phyloP scores from a whole-genome alignment of 2,113 vertebrate species.

The Triplophysa dalaica region DNA sequence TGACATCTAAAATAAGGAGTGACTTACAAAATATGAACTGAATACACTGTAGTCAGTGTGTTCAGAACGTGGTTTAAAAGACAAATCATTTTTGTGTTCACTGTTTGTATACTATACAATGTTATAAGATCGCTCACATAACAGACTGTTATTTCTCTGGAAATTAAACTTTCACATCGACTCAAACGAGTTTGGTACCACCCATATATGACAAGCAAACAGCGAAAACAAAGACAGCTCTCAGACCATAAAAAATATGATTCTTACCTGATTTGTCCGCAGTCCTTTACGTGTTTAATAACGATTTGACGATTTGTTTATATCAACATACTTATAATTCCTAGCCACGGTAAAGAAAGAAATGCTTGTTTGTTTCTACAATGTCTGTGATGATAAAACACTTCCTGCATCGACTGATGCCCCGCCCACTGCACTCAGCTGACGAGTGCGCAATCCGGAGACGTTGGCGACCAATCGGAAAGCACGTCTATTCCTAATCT shows the following conservation, averaged over 20 bases:
- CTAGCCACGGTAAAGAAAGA: not conserved
- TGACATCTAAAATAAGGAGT: too few relatives aligned
- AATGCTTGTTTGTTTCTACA: not conserved
- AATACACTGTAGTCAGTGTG: too few relatives aligned
- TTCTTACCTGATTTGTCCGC: conserved; percentile 12
- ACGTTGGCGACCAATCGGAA: not conserved
- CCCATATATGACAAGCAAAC: conserved; percentile 10
- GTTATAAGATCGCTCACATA: too few relatives aligned
- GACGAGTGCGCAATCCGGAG: not conserved
- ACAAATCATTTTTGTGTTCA: too few relatives aligned
- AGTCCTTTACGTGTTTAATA: not conserved
- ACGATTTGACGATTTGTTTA: not conserved
- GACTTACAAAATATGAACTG: too few relatives aligned
- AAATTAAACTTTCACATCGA: not conserved
- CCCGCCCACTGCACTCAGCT: conserved; percentile 14
- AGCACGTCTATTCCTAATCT: not conserved
- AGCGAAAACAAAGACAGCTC: not conserved
- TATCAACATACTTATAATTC: not conserved
- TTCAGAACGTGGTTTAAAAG: too few relatives aligned
- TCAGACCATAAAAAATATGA: not conserved
- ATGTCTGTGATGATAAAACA: not conserved
- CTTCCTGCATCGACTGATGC: conserved; percentile 1
- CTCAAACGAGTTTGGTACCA: not conserved
- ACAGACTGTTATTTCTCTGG: too few relatives aligned
- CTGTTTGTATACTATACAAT: too few relatives aligned